Evolutionary conservation across 2,797 vertebrate genomes (phyloP), one percentile per base, ranked within the genome.

Genomic region (Pangasius larnaudii): DNA sequence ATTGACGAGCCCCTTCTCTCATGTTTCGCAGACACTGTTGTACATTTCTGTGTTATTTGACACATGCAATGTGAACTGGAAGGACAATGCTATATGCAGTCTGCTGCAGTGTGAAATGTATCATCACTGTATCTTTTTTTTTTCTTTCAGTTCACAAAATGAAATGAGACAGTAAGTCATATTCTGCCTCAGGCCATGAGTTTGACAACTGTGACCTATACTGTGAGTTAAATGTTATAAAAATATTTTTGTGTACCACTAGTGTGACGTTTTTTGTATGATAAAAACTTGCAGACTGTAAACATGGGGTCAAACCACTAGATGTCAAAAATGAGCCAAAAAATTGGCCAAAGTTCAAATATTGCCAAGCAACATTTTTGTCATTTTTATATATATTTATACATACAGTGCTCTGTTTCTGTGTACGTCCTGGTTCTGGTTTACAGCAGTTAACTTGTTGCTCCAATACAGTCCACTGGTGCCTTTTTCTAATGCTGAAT

Each of bases 401-500:
- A 36, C 33, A 22, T n/a, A 9, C 16, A n/a, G 16, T 58, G 46
- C 39, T 77, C 13, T 85, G 39, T 5, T 36, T 84, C 16, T 53
- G 79, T 90, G 36, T 61, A 87, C 88, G 69, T 85, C 89, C 46
- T 92, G 95, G 95, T 67, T 36, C 92, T 14, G 61, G 85, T 91
- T 59, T 89, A 51, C 79, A 95, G 90, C 91, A 91, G 86, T 91
- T 94, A 93, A 72, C 92, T 94, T 85, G 85, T 93, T 90, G 80
- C 89, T 6, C 94, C 95, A 67, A 93, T 94, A 87, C 95, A 95
- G 63, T 93, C 96, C 77, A 91, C 94, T 72, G 90, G 94, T 91
- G 51, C 84, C n/a, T 93, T 93, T 86, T 91, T 94, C 85, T 94
- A 94, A 84, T 93, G 94, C 36, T 95, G 95, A 89, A 86, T 93